These are phyloP conservation scores for Drosophila gaucha DNA, from an alignment of 2,888 invertebrate species.

Conservation along the genomic window DNA sequence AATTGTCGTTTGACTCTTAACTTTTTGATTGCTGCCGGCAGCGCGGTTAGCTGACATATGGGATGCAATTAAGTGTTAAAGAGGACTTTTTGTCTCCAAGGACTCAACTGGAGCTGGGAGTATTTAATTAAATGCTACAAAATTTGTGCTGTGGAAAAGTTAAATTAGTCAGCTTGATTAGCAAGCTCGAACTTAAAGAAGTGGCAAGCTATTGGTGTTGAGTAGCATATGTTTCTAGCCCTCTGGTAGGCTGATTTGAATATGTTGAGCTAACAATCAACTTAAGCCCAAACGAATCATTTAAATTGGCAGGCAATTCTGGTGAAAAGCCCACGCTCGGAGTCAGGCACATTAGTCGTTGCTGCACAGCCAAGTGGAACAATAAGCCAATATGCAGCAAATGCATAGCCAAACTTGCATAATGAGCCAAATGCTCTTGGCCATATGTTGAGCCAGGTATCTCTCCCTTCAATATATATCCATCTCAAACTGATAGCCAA, in stretches of 20 bases:
- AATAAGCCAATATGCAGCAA: constrained; percentile 55
- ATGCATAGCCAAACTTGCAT: constrained; percentile 38
- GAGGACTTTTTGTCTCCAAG: constrained; percentile 4
- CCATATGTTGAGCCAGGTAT: constrained; percentile 13
- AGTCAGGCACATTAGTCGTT: constrained; percentile 2
- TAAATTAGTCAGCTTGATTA: neutral
- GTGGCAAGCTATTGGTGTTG: no score
- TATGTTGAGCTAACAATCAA: constrained; percentile 32
- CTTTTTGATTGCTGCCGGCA: constrained; percentile 73
- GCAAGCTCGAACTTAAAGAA: no score
- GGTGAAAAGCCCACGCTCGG: neutral
- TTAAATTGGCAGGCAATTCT: constrained; percentile 24
- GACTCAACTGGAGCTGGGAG: neutral
- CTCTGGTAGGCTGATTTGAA: constrained; percentile 15
- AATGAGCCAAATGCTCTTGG: constrained; percentile 35
- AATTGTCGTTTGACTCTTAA: constrained; percentile 75
- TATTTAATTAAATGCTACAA: constrained; percentile 13
- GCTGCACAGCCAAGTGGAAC: constrained; percentile 20
- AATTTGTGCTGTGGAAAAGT: neutral
- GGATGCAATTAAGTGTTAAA: constrained; percentile 62
- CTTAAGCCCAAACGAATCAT: constrained; percentile 39
- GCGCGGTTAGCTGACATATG: constrained; percentile 71
- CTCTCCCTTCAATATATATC: neutral
- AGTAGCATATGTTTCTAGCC: neutral
- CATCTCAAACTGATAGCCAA: constrained; percentile 26